Evolutionary conservation across 92 coral and sea anemone genomes (phyloP), one percentile per base, ranked within the genome.

Genomic region (Metridium senile): DNA sequence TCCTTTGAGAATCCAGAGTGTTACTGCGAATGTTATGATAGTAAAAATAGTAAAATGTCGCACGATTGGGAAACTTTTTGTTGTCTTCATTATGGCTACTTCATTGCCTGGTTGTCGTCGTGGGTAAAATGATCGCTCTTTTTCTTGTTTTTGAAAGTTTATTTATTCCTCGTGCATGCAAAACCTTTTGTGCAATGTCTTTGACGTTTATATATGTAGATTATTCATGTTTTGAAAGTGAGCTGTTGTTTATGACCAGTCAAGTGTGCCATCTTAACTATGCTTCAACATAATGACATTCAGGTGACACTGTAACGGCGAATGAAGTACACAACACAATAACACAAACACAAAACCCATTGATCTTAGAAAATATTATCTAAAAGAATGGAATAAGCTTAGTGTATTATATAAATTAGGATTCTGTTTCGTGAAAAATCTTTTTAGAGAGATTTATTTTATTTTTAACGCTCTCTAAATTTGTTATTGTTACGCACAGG

Each of bases 1-100:
- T 7, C 27, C 33, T 43, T 73, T 58, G 0, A 58, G 21, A 23
- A 58, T 58, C 78, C 78, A 73, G 18, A 71, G 30, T 17, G 53
- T 28, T 0, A 33, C 31, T 10, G 33, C 69, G 9, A 63, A 63
- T 3, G 27, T 39, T 7, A 63, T 63, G 21, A 63, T 0, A 20
- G 45, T 13, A 39, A 63, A 30, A 31, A 63, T 30, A 11, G 23
- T 11, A 63, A 63, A 31, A 10, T 30, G 39, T 10, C 65, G 65
- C 6, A 58, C 23, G 31, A 21, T 63, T 13, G 0, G 69, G n/a
- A 54, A 54, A 13, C 59, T 2, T 20, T 21, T 54, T 20, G 21
- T 9, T 45, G 9, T 45, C 51, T 45, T 45, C 7, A 7, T 45
- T 45, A 16, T 7, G 51, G 51, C 51, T 45, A 7, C 9, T 45